phyloP scores from a whole-genome alignment of 2,113 vertebrate species.

The human region GRCh38 chr1:31398001-31398500 shows the following conservation, averaged over 20 bases:
- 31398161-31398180: background rate
- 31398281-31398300: background rate
- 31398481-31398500: background rate
- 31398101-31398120: background rate
- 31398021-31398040: background rate
- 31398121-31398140: background rate
- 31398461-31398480: background rate
- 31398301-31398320: background rate
- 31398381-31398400: background rate
- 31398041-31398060: background rate
- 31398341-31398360: rapidly evolving
- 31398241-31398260: background rate
- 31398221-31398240: background rate
- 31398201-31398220: background rate
- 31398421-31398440: background rate
- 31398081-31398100: background rate
- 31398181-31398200: background rate
- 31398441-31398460: background rate
- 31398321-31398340: background rate
- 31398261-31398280: background rate
- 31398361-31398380: background rate
- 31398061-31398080: background rate
- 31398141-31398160: background rate
- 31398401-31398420: background rate
- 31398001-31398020: background rate